phyloP scores from a whole-genome alignment of 2,113 vertebrate genomes.

The Xiphophorus hellerii region DNA sequence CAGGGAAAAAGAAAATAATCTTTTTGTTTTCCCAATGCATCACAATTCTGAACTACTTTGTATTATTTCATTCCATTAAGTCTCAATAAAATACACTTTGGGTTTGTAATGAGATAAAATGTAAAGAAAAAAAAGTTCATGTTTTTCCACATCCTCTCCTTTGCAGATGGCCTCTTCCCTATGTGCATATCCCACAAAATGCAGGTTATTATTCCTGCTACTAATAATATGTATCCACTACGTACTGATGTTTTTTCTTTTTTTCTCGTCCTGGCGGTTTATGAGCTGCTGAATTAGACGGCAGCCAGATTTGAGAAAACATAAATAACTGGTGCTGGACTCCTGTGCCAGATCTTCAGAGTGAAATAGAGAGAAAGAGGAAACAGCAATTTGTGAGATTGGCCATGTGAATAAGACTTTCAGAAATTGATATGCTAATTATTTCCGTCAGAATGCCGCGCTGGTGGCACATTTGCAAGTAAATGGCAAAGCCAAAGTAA shows the following conservation, averaged over 20 bases:
- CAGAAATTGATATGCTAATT: neutral
- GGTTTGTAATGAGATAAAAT: neutral
- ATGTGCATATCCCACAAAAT: neutral
- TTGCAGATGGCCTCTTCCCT: neutral
- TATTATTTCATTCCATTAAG: no score
- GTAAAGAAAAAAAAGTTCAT: neutral
- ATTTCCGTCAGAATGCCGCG: neutral
- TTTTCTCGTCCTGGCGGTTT: neutral
- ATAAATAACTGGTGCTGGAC: neutral
- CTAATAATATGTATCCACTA: neutral
- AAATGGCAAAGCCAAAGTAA: neutral
- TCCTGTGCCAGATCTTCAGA: neutral
- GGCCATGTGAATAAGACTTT: neutral
- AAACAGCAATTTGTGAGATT: neutral
- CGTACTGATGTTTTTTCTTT: no score
- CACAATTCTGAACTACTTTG: no score
- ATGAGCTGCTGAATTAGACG: neutral
- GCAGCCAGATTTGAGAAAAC: neutral
- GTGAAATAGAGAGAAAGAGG: neutral
- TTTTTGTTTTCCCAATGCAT: no score
- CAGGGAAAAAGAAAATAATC: no score
- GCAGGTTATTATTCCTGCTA: neutral
- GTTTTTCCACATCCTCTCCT: neutral
- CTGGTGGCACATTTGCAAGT: neutral
- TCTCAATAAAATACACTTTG: neutral